phyloP scores from a whole-genome alignment of 2,888 invertebrate species.

The Aphodius granarius region DNA sequence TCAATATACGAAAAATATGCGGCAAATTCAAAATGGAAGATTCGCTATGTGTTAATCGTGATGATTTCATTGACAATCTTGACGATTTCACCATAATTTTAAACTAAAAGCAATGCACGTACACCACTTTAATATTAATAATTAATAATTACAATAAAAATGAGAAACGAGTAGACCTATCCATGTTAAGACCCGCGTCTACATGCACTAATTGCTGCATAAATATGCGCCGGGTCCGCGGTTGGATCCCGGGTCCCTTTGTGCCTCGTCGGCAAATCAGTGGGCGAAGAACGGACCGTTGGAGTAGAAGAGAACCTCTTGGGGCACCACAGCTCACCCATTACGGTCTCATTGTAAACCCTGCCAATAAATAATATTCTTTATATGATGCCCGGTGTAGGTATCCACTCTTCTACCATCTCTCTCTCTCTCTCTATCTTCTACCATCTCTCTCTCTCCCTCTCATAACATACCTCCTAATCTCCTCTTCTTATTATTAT shows the following conservation, averaged over 20 bases:
- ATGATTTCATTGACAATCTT: no score
- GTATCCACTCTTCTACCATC: no score
- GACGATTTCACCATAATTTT: no score
- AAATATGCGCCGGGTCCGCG: constrained; percentile 41
- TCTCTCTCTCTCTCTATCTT: not conserved
- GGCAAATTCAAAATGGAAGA: no score
- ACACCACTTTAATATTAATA: no score
- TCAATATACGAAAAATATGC: no score
- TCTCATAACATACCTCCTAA: not conserved
- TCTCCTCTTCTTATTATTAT: not conserved
- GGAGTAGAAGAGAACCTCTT: constrained; percentile 22
- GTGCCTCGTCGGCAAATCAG: constrained; percentile 38
- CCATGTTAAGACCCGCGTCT: constrained; percentile 42
- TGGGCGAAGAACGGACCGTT: constrained; percentile 18
- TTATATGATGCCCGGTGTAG: constrained; percentile 51
- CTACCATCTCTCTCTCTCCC: not conserved
- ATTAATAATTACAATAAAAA: constrained; percentile 27
- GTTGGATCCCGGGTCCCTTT: constrained; percentile 45
- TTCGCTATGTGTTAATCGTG: no score
- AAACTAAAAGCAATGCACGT: no score
- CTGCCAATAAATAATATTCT: constrained; percentile 55
- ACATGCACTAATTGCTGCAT: constrained; percentile 48
- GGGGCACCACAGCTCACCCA: constrained; percentile 41
- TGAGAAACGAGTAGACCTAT: constrained; percentile 27
- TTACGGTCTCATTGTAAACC: constrained; percentile 53